Base-by-base conservation (phyloP, 2,797 vertebrate species). In the Gouania willdenowi region DNA sequence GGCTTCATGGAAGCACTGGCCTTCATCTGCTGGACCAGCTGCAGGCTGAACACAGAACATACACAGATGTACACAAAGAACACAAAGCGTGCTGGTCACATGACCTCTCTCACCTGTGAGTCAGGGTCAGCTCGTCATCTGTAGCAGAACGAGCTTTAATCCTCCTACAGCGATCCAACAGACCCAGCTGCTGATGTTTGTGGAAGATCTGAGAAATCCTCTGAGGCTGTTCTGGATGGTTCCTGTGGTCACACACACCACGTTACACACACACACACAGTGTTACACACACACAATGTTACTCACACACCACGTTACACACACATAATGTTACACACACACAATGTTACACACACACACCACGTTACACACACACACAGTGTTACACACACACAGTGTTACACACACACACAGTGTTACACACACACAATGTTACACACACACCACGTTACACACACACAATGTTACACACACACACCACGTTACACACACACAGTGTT, bases 171-270 rank as follows among this genome's bases (percentile, higher is more conserved):
- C 92, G 88, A 0, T 71, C 33, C 0, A 82, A 71, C 41, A 95
- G 74, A 20, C 88, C 89, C 33, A 89, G 62, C 26, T 93, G 87
- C 42, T 85, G 66, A 11, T 91, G 91, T 22, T 72, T 87, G 38
- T 71, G 63, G 70, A 90, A 92, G 65, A 94, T 94, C 5, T 83
- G 78, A 1, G 65, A 80, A 38, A 94, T 88, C 25, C 93, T 91
- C 73, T 92, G 89, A 1, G 93, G 93, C 34, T 83, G 81, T 31
- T 95, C 93, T 0, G 92, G 92, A 31, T 95, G 93, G 40, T 91
- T 83, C 31, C 93, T 95, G 63, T 15, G 5, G n/a, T n/a, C n/a
- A n/a, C n/a, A n/a, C n/a, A n/a, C n/a, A n/a, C n/a, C n/a, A n/a
- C n/a, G n/a, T n/a, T n/a, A n/a, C n/a, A n/a, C n/a, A n/a, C 5